A percentile compares a stretch with the other conserved stretches of the same genome.
These are phyloP conservation scores for Sipunculus nudus DNA, from an alignment of 2,888 invertebrate species.

Conservation along the genomic window DNA sequence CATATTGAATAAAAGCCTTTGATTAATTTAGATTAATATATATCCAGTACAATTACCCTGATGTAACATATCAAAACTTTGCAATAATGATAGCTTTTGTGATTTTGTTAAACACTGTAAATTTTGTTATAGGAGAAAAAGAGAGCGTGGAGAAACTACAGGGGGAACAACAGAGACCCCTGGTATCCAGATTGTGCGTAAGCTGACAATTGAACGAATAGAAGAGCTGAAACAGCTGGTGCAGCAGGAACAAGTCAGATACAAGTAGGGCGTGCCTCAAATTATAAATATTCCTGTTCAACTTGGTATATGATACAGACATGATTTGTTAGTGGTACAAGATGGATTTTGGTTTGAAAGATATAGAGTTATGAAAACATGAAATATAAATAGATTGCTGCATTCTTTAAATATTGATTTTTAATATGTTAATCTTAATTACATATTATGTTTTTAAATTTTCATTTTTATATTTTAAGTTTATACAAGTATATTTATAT, in stretches of 20 bases:
- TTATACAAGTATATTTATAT: background rate
- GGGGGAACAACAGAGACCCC: conserved; percentile 35
- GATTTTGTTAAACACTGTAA: too few species aligned
- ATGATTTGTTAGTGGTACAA: too few species aligned
- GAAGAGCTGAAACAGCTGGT: conserved; percentile 79
- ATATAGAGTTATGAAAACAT: too few species aligned
- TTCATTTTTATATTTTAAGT: background rate
- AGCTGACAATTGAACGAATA: conserved; percentile 80
- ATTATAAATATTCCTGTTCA: too few species aligned
- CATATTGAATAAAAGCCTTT: too few species aligned
- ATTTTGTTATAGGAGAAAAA: too few species aligned
- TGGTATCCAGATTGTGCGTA: conserved; percentile 78
- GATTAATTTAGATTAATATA: too few species aligned
- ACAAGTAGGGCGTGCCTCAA: conserved; percentile 71
- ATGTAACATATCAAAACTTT: too few species aligned
- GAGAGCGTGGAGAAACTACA: conserved; percentile 67
- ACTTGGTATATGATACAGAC: too few species aligned
- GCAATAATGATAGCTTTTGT: too few species aligned
- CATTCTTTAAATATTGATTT: background rate
- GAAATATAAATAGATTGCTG: background rate
- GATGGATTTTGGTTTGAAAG: too few species aligned
- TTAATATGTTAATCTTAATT: background rate
- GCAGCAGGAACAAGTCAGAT: conserved; percentile 78
- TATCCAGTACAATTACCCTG: too few species aligned
- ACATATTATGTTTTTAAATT: background rate